Evolutionary conservation across 2,797 vertebrate species (phyloP).

Genomic region (Emys orbicularis): DNA sequence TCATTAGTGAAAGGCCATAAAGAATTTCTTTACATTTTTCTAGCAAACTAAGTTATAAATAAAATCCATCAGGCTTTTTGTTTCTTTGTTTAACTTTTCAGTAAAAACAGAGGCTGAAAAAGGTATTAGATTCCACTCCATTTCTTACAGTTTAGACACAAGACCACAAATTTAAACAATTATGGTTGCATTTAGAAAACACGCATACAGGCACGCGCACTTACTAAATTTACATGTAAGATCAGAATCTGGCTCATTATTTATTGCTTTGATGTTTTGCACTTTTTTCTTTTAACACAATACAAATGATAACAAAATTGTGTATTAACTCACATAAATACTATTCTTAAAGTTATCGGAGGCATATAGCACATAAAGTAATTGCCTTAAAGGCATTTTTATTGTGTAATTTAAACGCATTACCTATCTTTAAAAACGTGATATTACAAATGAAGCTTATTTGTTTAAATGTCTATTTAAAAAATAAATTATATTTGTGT

Average conservation of each 20-base stretch:
- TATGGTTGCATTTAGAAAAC: slow-evolving; percentile 2
- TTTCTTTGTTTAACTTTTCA: not conserved
- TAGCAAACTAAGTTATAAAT: not conserved
- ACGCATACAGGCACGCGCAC: not conserved
- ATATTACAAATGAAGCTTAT: slow-evolving; percentile 50
- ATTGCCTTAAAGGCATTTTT: slow-evolving; percentile 60
- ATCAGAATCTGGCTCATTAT: not conserved
- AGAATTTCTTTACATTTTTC: not conserved
- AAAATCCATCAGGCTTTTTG: not conserved
- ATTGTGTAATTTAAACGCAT: slow-evolving; percentile 57
- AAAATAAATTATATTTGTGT: slow-evolving; percentile 62
- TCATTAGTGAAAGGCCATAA: not conserved
- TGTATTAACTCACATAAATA: not conserved
- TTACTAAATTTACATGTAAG: slow-evolving; percentile 32
- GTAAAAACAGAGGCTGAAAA: not conserved
- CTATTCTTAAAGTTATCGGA: not conserved
- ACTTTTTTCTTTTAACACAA: not conserved
- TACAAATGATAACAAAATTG: not conserved
- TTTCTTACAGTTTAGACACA: slow-evolving; percentile 5
- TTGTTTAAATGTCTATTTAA: slow-evolving; percentile 65
- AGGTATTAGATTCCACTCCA: not conserved
- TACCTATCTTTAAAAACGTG: slow-evolving; percentile 62
- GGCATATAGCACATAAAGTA: not conserved
- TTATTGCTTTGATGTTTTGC: not conserved
- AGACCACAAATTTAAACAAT: not conserved